These are phyloP conservation scores for Chelon labrosus DNA, from an alignment of 2,797 vertebrate species.

Conservation along the genomic window DNA sequence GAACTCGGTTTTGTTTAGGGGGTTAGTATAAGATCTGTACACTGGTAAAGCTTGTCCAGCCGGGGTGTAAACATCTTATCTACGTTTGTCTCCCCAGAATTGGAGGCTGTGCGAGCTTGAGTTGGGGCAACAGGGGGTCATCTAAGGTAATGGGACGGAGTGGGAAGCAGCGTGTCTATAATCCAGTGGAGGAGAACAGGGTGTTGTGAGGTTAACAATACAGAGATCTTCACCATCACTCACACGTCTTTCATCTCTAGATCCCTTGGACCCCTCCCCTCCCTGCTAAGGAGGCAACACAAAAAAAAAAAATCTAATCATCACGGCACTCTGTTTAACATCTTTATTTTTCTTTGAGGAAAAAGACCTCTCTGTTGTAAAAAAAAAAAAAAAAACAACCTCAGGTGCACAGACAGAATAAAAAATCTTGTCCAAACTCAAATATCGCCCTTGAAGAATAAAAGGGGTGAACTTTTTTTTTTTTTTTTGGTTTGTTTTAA, in stretches of 20 bases:
- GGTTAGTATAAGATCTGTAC: conserved; percentile 13
- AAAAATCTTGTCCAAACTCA: conserved; percentile 28
- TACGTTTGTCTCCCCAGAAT: conserved; percentile 6
- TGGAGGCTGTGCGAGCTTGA: conserved; percentile 7
- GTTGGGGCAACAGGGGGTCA: conserved; percentile 39
- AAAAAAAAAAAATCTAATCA: conserved; percentile 34
- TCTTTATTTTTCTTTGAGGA: conserved; percentile 34
- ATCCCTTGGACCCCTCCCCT: conserved; percentile 43
- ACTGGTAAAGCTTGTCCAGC: conserved; percentile 2
- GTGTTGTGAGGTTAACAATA: conserved; percentile 60
- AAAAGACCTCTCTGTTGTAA: conserved; percentile 42
- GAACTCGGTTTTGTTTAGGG: conserved; percentile 8
- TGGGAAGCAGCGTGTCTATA: conserved; percentile 36
- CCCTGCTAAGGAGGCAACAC: conserved; percentile 39
- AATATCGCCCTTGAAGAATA: conserved; percentile 44
- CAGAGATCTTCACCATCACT: conserved; percentile 63
- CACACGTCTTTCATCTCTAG: conserved; percentile 59
- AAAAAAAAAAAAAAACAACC: conserved; percentile 22
- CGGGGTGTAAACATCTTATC: conserved; percentile 26
- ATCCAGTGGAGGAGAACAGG: conserved; percentile 41
- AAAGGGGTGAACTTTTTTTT: conserved; percentile 36
- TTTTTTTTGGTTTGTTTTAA: conserved; percentile 12
- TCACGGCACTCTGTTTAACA: conserved; percentile 43
- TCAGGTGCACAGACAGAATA: conserved; percentile 9
- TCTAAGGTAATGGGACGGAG: conserved; percentile 46